These are phyloP conservation scores for Drosophila kanekoi DNA, from an alignment of 2,888 invertebrate genomes.

Conservation along the genomic window DNA sequence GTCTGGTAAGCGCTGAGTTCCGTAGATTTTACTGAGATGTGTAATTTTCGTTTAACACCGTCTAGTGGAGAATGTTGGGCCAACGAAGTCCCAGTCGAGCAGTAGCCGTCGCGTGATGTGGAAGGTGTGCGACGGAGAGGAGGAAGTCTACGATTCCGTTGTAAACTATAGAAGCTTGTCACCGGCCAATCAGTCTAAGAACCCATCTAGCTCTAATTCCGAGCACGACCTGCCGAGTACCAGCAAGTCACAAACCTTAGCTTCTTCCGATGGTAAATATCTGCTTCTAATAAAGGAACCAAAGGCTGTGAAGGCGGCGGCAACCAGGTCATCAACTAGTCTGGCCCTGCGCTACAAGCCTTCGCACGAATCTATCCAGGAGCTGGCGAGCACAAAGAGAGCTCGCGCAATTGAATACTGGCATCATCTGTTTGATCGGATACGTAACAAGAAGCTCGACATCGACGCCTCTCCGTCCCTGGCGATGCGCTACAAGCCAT, in stretches of 20 bases:
- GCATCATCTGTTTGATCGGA: constrained; percentile 46
- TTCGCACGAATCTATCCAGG: constrained; percentile 39
- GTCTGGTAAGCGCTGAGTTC: constrained; percentile 42
- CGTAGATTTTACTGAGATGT: too few relatives aligned
- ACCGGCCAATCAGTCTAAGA: background rate
- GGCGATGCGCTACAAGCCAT: constrained; percentile 68
- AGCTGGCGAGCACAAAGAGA: constrained; percentile 10
- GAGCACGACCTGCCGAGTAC: constrained; percentile 4
- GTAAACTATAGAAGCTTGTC: constrained; percentile 56
- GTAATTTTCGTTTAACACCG: background rate
- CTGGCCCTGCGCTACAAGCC: constrained; percentile 33
- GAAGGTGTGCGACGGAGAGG: constrained; percentile 52
- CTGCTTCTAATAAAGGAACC: constrained; percentile 2
- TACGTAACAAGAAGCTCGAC: constrained; percentile 25
- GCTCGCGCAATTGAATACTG: constrained; percentile 39
- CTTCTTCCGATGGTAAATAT: background rate
- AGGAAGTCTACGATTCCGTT: constrained; percentile 61
- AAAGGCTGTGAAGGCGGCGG: background rate
- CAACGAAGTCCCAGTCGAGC: constrained; percentile 50
- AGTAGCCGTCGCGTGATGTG: constrained; percentile 66
- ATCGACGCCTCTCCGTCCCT: constrained; percentile 32
- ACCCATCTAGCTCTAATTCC: constrained; percentile 9
- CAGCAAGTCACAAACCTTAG: constrained; percentile 2
- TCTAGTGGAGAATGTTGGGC: constrained; percentile 43
- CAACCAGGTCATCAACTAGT: constrained; percentile 16